Percentiles rank a stretch among this genome's conserved stretches.
Evolutionary conservation across 2,113 vertebrate species (phyloP).

Genomic region (human (Homo sapiens)): DNA sequence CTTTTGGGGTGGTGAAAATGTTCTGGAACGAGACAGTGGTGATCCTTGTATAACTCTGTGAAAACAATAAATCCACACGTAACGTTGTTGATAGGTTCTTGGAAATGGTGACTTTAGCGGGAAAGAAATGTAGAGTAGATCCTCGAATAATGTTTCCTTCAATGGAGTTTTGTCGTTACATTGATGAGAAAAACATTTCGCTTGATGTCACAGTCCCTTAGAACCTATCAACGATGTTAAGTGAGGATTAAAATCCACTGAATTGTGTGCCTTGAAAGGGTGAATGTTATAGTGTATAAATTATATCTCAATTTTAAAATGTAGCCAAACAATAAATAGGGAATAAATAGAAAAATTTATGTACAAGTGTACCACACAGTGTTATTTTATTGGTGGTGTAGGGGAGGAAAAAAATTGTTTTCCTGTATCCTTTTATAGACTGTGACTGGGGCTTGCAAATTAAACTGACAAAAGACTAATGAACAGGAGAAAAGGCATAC

Average conservation of each 20-base stretch:
- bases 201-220: neutral
- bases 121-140: neutral
- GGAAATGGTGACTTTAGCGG: neutral
- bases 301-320: constrained; percentile 23
- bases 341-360: constrained; percentile 13
- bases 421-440: neutral
- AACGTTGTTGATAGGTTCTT: neutral
- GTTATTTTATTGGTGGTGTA: neutral
- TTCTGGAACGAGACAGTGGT: neutral
- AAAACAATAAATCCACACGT: neutral
- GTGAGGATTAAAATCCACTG: neutral
- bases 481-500: neutral
- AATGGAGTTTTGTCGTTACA: neutral
- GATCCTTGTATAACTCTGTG: neutral
- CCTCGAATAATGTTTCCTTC: neutral
- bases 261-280: neutral
- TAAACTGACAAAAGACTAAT: neutral
- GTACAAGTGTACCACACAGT: neutral
- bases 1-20: neutral
- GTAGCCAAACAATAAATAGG: neutral
- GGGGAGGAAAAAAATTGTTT: neutral
- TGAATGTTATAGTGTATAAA: neutral
- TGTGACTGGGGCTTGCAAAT: neutral
- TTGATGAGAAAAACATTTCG: neutral
- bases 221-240: neutral